Conservation (phyloP, 2,113 vertebrate genomes). For the Eulemur rufifrons region DNA sequence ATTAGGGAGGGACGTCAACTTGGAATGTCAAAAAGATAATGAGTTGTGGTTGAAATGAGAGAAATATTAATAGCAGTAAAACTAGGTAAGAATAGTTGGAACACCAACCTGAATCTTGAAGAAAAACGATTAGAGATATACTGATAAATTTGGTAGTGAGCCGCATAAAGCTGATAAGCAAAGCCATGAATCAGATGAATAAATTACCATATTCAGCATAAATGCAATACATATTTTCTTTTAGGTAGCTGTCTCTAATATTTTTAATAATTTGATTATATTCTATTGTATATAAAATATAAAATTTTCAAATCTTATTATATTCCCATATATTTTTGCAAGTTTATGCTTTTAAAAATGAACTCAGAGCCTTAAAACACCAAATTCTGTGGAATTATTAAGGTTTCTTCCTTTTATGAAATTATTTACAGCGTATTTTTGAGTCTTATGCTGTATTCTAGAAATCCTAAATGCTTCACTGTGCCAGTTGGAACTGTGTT, state of each 20-base stretch:
- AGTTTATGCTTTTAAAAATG: slow-evolving; percentile 25
- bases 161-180: background rate
- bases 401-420: slow-evolving; percentile 56
- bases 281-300: background rate
- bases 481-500: slow-evolving; percentile 57
- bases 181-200: background rate
- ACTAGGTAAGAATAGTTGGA: background rate
- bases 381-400: slow-evolving; percentile 31
- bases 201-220: background rate
- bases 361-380: background rate
- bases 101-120: background rate
- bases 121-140: background rate
- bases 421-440: slow-evolving; percentile 55
- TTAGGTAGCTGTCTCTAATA: background rate
- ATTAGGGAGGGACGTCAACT: background rate
- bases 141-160: background rate
- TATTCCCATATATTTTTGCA: background rate
- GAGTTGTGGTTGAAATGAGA: background rate
- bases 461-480: slow-evolving; percentile 60
- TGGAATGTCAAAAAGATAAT: background rate
- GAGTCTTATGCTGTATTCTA: background rate
- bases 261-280: background rate
- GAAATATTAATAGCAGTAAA: background rate
- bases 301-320: background rate
- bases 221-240: background rate